A percentile compares a stretch with the other conserved stretches of the same genome.
Evolutionary conservation across 2,797 vertebrate species (phyloP).

Genomic region (Petrocephalus schoutedeni): DNA sequence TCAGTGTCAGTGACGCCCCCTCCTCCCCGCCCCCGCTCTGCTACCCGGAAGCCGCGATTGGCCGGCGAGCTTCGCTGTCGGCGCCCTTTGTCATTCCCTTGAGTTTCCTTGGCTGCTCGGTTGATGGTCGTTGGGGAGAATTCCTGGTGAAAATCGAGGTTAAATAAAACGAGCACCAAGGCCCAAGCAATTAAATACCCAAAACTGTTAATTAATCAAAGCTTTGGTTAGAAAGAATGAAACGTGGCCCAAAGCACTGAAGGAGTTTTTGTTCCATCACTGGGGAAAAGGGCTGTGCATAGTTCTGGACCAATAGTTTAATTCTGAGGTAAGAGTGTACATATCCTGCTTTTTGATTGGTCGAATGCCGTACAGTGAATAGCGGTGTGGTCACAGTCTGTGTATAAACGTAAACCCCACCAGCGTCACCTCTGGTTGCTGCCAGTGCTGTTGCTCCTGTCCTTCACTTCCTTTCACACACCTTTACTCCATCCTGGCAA

Average conservation of each 20-base stretch:
- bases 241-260: slow-evolving; percentile 9
- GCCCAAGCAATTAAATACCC: slow-evolving; percentile 49
- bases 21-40: background rate
- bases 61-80: background rate
- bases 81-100: slow-evolving; percentile 32
- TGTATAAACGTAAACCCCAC: background rate
- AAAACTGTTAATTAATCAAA: slow-evolving; percentile 51
- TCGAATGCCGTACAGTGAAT: background rate
- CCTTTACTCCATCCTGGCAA: background rate
- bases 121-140: slow-evolving; percentile 33
- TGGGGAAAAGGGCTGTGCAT: background rate
- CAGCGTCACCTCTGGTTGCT: background rate
- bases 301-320: background rate
- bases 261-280: slow-evolving; percentile 21
- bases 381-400: background rate
- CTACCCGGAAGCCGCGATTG: background rate
- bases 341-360: background rate
- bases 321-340: background rate
- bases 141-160: slow-evolving; percentile 49
- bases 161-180: slow-evolving; percentile 52
- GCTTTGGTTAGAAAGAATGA: slow-evolving; percentile 34
- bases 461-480: background rate
- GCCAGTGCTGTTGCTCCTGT: background rate
- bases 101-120: slow-evolving; percentile 31
- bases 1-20: background rate